Conservation (phyloP, 2,797 vertebrate species). For the Syngnathus rostellatus region DNA sequence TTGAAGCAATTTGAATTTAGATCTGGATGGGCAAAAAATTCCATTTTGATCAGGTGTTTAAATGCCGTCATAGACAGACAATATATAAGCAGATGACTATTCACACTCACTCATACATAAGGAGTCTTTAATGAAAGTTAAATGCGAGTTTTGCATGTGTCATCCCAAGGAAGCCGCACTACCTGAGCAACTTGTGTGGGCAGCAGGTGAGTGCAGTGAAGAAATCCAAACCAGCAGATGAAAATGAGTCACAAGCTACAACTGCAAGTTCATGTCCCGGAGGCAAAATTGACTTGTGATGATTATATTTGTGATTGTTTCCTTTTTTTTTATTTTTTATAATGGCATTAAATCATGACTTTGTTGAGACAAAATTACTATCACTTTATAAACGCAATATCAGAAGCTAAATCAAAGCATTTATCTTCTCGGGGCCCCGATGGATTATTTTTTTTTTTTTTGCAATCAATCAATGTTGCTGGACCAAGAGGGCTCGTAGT, state of each 20-base stretch:
- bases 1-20: too few species aligned
- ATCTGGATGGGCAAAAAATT: too few species aligned
- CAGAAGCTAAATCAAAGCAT: neutral
- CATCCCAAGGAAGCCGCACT: neutral
- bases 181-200: constrained; percentile 1
- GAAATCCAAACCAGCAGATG: neutral
- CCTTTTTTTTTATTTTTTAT: neutral
- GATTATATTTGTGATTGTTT: neutral
- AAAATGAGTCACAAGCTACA: neutral
- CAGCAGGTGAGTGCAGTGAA: neutral
- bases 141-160: neutral
- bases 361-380: neutral
- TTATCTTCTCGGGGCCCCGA: neutral
- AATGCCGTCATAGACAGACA: neutral
- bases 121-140: too few species aligned
- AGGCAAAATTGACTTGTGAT: neutral
- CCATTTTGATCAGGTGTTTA: too few species aligned
- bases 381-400: neutral
- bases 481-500: neutral
- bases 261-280: neutral
- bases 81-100: neutral
- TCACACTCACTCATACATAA: neutral
- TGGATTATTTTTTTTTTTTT: neutral
- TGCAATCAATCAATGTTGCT: neutral
- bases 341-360: neutral